phyloP scores from a whole-genome alignment of 2,888 invertebrate species.

The Laspeyria flexula region DNA sequence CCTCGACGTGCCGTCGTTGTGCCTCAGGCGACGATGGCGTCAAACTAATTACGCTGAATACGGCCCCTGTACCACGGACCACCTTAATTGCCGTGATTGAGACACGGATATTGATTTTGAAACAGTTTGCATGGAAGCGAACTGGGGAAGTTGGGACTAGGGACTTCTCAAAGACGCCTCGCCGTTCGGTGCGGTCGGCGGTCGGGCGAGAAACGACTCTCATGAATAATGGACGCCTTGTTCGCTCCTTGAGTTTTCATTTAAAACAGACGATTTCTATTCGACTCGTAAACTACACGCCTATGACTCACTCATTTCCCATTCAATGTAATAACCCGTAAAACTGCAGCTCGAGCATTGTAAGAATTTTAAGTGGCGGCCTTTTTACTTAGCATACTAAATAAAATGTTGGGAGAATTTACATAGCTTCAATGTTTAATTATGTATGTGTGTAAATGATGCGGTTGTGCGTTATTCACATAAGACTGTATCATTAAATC shows the following conservation, averaged over 20 bases:
- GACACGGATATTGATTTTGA: constrained; percentile 84
- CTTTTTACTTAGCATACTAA: constrained; percentile 67
- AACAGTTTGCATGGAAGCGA: constrained; percentile 69
- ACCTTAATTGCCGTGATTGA: constrained; percentile 84
- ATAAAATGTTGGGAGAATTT: constrained; percentile 45
- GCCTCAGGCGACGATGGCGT: constrained; percentile 60
- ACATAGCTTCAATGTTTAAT: constrained; percentile 19
- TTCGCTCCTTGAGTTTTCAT: constrained; percentile 83
- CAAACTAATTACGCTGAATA: constrained; percentile 80
- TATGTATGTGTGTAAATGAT: constrained; percentile 35
- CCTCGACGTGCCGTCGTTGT: constrained; percentile 36
- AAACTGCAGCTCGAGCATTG: constrained; percentile 75
- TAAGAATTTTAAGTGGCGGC: constrained; percentile 75
- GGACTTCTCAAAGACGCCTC: constrained; percentile 27
- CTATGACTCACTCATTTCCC: constrained; percentile 83
- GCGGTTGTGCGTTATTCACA: constrained; percentile 47
- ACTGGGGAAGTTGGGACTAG: constrained; percentile 7
- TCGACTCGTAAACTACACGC: constrained; percentile 81
- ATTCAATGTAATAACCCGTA: constrained; percentile 82
- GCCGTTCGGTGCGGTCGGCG: constrained; percentile 54
- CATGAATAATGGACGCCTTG: constrained; percentile 82
- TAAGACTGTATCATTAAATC: constrained; percentile 74
- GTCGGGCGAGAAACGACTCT: constrained; percentile 73
- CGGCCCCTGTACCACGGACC: constrained; percentile 65
- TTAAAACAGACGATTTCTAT: constrained; percentile 85